Base-by-base conservation (phyloP, 2,113 vertebrate species). In the Dermatemys mawii region DNA sequence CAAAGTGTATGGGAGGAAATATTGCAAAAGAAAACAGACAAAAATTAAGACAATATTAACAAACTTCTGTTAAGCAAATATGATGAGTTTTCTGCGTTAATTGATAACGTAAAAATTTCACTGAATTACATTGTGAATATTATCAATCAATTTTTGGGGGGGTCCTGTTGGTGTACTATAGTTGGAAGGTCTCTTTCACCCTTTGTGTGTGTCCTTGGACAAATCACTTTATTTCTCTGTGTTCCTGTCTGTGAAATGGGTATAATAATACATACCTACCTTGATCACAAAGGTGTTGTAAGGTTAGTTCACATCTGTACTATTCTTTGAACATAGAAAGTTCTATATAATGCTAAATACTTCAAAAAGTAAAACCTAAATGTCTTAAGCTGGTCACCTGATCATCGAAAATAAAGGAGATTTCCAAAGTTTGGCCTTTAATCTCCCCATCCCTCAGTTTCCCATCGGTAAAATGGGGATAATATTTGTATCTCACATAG, bases 361-460 rank as follows among this genome's bases (percentile, higher is more conserved):
- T 35, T 75, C 41, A 3, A 35, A 41, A 26, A 38, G 3, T 3
- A 53, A n/a, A 14, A 29, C 1, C 9, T 1, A 4, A 1, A 2
- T 21, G 51, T 90, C 87, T 84, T 14, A 17, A 63, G 24, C 32
- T 63, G 32, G 60, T 35, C 16, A 63, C 6, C 32, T 63, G 32
- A 16, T 63, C 60, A 35, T 63, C 32, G 13, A 3, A 73, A 86
- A 1, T 2, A 88, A 6, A 1, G 32, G 35, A 57, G 41, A n/a
- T 67, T 78, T 93, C 82, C 24, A 1, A 82, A 29, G 78, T 9
- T 1, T 54, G 86, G 2, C 1, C 2, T 5, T 81, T 81, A n/a
- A 78, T 87, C 11, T 13, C 67, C 1, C 2, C 41, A 2, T 46
- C 5, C 24, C 50, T 50, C 60, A 63, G 3, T 50, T 57, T 83